phyloP scores from a whole-genome alignment of 2,888 invertebrate species.

The Stenodema calcarata region DNA sequence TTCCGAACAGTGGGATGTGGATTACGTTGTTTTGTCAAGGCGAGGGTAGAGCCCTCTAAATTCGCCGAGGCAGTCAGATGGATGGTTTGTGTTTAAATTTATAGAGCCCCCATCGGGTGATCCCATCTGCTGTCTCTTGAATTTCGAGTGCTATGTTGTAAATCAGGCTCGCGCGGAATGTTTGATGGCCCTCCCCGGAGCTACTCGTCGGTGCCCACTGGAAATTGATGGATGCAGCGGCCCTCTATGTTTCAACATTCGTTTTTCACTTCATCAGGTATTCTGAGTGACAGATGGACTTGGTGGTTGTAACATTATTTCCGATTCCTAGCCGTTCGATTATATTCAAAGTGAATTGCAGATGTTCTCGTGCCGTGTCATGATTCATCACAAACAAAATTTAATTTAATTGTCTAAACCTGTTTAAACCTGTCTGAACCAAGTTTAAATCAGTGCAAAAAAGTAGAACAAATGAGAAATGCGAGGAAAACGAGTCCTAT shows the following conservation, averaged over 20 bases:
- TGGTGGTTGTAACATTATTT: too few relatives aligned
- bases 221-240: background rate
- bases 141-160: background rate
- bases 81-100: background rate
- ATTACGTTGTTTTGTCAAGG: background rate
- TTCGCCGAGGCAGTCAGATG: background rate
- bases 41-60: background rate
- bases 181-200: background rate
- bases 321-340: too few relatives aligned
- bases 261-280: background rate
- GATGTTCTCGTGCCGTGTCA: too few relatives aligned
- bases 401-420: too few relatives aligned
- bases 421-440: too few relatives aligned
- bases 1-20: background rate
- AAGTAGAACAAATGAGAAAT: too few relatives aligned
- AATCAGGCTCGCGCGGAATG: background rate
- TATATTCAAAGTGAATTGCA: too few relatives aligned
- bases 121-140: conserved; percentile 2
- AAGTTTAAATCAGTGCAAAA: too few relatives aligned
- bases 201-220: background rate
- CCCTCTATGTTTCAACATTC: background rate
- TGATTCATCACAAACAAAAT: too few relatives aligned
- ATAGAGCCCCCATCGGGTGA: background rate
- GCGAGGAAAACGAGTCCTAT: too few relatives aligned
- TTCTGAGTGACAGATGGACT: too few relatives aligned